phyloP scores from a whole-genome alignment of 2,797 vertebrate species.

The Oryzias dopingdopingensis region DNA sequence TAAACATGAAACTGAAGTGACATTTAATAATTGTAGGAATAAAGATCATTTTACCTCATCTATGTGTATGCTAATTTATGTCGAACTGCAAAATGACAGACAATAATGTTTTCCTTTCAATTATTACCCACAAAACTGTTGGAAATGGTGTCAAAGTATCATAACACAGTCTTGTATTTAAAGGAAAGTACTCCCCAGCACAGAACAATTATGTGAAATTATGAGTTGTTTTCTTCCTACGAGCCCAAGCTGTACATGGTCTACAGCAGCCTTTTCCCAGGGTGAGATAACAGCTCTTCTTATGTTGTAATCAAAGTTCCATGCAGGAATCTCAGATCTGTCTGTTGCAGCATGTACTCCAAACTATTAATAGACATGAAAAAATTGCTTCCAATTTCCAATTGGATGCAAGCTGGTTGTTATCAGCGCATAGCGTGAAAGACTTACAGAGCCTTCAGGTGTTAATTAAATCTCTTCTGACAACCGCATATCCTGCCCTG shows the following conservation, averaged over 20 bases:
- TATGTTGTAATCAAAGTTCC: constrained; percentile 70
- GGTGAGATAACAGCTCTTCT: constrained; percentile 50
- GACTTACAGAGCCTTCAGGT: constrained; percentile 67
- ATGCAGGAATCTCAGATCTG: constrained; percentile 64
- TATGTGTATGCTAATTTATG: too few relatives aligned
- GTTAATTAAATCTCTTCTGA: constrained; percentile 72
- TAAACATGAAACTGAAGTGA: too few relatives aligned
- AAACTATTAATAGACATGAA: constrained; percentile 68
- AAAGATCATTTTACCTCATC: too few relatives aligned
- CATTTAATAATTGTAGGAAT: too few relatives aligned
- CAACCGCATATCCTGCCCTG: constrained; percentile 57
- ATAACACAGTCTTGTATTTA: constrained; percentile 29
- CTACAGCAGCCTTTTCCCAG: constrained; percentile 41
- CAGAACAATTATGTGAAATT: constrained; percentile 52
- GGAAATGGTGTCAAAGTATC: too few relatives aligned
- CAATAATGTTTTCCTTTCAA: too few relatives aligned
- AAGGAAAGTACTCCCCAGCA: constrained; percentile 42
- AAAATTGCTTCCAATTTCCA: constrained; percentile 56
- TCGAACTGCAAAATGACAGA: too few relatives aligned
- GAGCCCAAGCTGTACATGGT: constrained; percentile 33
- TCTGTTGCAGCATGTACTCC: constrained; percentile 53
- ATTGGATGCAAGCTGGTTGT: constrained; percentile 53
- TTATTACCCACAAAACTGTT: too few relatives aligned
- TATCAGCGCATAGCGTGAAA: constrained; percentile 60
- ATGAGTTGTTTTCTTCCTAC: constrained; percentile 35